Percentiles rank a stretch among this genome's conserved stretches.
Evolutionary conservation across 2,113 vertebrate genomes (phyloP).

Genomic region (Meleagris gallopavo): DNA sequence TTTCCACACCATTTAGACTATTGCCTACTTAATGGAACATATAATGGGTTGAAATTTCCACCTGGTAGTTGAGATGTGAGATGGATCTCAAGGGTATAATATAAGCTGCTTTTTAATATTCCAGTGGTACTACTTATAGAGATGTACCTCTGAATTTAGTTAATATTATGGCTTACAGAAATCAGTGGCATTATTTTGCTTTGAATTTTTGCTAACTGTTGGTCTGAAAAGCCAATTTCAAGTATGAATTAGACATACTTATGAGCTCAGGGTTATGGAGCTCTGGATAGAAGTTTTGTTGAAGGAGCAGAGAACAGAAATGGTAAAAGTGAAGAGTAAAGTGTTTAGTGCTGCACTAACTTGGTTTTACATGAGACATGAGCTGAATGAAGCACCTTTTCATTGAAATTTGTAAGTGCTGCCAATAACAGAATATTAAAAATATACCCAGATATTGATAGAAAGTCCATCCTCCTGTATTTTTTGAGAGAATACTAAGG

Average conservation of each 20-base stretch:
- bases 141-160: slow-evolving; percentile 51
- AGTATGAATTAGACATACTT: neutral
- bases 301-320: neutral
- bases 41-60: slow-evolving; percentile 82
- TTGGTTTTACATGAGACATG: neutral
- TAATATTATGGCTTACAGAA: slow-evolving; percentile 53
- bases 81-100: slow-evolving; percentile 67
- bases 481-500: neutral
- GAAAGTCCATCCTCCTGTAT: neutral
- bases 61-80: slow-evolving; percentile 75
- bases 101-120: slow-evolving; percentile 71
- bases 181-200: slow-evolving; percentile 57
- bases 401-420: neutral
- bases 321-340: neutral
- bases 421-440: neutral
- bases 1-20: slow-evolving; percentile 73
- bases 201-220: slow-evolving; percentile 22
- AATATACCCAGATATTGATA: neutral
- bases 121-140: slow-evolving; percentile 33
- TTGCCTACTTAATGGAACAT: slow-evolving; percentile 83
- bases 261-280: neutral
- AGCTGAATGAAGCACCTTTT: neutral
- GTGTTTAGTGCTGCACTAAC: neutral
- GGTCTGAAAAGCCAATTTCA: slow-evolving; percentile 13
- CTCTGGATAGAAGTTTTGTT: neutral